These are phyloP conservation scores for Hepsetus odoe DNA, from an alignment of 2,113 vertebrate species.

Conservation along the genomic window DNA sequence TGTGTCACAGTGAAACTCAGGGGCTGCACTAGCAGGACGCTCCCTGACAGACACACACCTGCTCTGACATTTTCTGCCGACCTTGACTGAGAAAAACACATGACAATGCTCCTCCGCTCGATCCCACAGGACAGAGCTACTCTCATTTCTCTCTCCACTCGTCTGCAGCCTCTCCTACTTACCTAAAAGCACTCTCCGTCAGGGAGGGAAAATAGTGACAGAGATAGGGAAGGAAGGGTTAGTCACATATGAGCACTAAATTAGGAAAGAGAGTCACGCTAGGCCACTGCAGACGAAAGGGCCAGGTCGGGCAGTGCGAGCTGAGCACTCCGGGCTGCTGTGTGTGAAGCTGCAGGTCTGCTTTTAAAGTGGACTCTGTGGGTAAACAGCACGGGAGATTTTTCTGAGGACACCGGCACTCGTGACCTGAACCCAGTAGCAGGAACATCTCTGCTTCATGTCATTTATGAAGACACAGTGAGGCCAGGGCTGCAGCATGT, in stretches of 20 bases:
- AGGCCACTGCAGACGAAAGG: neutral
- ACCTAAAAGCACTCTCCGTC: slow-evolving; percentile 55
- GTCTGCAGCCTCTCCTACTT: slow-evolving; percentile 18
- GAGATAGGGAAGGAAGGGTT: slow-evolving; percentile 5
- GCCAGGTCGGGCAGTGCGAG: neutral
- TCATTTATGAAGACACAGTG: neutral
- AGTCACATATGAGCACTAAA: slow-evolving; percentile 37
- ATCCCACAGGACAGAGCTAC: slow-evolving; percentile 63
- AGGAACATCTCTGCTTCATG: neutral
- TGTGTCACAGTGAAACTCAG: slow-evolving; percentile 69
- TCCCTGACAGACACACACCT: slow-evolving; percentile 77
- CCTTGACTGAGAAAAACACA: slow-evolving; percentile 77
- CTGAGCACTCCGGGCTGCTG: neutral
- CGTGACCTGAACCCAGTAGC: neutral
- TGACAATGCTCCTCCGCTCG: slow-evolving; percentile 70
- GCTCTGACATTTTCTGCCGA: slow-evolving; percentile 80
- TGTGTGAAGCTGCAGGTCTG: neutral
- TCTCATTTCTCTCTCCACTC: slow-evolving; percentile 43
- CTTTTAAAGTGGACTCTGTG: neutral
- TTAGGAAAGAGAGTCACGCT: neutral
- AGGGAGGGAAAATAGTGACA: slow-evolving; percentile 1
- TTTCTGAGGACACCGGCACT: neutral
- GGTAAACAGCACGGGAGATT: neutral
- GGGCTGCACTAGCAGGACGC: slow-evolving; percentile 75
- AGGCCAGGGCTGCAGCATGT: neutral